phyloP scores from a whole-genome alignment of 2,797 vertebrate species.

The Otolemur crassicaudatus region DNA sequence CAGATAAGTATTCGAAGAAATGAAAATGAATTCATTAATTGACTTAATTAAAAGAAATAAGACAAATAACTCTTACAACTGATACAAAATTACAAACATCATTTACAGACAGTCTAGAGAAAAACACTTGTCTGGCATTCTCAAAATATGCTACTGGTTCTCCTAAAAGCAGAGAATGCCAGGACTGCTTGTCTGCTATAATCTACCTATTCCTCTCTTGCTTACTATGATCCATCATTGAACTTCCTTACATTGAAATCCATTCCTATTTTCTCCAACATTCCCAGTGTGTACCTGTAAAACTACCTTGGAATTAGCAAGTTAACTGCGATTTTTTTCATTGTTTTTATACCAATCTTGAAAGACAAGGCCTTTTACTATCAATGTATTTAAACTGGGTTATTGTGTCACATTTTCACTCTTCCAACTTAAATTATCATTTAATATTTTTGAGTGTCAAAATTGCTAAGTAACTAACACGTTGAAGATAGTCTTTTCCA shows the following conservation, averaged over 20 bases:
- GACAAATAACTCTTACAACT: slow-evolving; percentile 34
- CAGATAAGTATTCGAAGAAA: slow-evolving; percentile 47
- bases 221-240: slow-evolving; percentile 41
- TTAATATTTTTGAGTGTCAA: slow-evolving; percentile 72
- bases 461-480: slow-evolving; percentile 61
- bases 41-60: slow-evolving; percentile 20
- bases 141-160: slow-evolving; percentile 58
- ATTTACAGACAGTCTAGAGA: slow-evolving; percentile 58
- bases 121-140: slow-evolving; percentile 62
- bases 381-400: slow-evolving; percentile 64
- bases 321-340: slow-evolving; percentile 37
- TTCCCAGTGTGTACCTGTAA: slow-evolving; percentile 57
- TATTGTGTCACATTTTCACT: slow-evolving; percentile 37
- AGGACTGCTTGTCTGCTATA: slow-evolving; percentile 57
- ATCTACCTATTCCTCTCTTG: slow-evolving; percentile 49
- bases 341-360: slow-evolving; percentile 40
- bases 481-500: slow-evolving; percentile 29
- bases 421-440: slow-evolving; percentile 48
- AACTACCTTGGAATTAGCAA: slow-evolving; percentile 50
- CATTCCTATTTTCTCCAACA: slow-evolving; percentile 68
- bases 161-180: slow-evolving; percentile 64
- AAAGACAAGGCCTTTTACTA: slow-evolving; percentile 45
- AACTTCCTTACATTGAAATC: slow-evolving; percentile 51
- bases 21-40: slow-evolving; percentile 36
- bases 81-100: slow-evolving; percentile 49